Base-by-base conservation (phyloP, 2,113 vertebrate genomes). In the Xyrauchen texanus region DNA sequence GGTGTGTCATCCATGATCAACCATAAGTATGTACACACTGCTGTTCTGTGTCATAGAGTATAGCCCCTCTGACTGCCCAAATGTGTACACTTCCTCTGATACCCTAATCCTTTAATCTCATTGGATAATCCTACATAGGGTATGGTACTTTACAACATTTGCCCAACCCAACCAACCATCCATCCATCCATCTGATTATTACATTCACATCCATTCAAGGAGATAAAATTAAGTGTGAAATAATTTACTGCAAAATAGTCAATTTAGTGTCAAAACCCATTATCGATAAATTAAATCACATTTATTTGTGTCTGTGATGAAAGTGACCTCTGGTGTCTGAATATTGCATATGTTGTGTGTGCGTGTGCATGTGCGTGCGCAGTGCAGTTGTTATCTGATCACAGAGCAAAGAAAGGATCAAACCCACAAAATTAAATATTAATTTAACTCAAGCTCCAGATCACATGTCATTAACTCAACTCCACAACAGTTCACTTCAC, bases 21-120 rank as follows among this genome's bases (percentile, higher is more conserved):
- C 11, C 4, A 55, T 69, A 12, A 42, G 5, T 42, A 74, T 15
- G 8, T 44, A 58, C 67, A 73, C 68, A 63, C 44, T 8, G 51
- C 13, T 60, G 69, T 44, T 58, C 13, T 70, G 57, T 69, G 47
- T 64, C 66, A 76, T 79, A 34, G 1, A 34, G 21, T 34, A 34
- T 34, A n/a, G 15, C 15, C 55, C 6, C 16, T 44, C 65, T 47
- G 0, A 80, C 62, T 34, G 21, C 21, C 21, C 21, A 34, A 34
- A 3, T 34, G 21, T 34, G 21, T 51, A 46, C 55, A 65, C 70
- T 88, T 83, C 78, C 77, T 90, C 87, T 87, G 90, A 82, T 82
- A 80, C 81, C 64, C 44, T 91, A 93, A 93, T 92, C 92, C 88
- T 89, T 91, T 92, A 92, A 93, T 93, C 91, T 90, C 85, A 84